Evolutionary conservation across 1,140 invertebrate genomes (phyloP), one percentile per base, ranked within the genome.

Genomic region (Ridgeia piscesae): DNA sequence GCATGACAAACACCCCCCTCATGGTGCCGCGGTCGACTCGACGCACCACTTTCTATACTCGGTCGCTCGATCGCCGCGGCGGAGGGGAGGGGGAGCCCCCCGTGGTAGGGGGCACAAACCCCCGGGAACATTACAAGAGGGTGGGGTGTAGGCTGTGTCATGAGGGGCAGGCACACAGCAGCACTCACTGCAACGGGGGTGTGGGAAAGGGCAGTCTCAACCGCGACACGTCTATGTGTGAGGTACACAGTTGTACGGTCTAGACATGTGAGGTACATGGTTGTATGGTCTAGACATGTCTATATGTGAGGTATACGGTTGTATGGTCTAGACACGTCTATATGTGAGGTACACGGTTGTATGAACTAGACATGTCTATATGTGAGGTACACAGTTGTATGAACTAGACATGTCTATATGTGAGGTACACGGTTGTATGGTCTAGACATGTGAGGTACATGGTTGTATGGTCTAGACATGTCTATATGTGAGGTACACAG

Each of bases 71-170:
- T 14, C 34, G 34, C n/a, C 33, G 17, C n/a, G n/a, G 17, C 8
- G 91, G 14, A 42, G 42, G 48, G 11, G 42, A 91, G 1, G 91
- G 0, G 17, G 17, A 34, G 1, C 33, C 48, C 89, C 33, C 42
- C 14, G 34, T 6, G 2, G 35, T 42, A 42, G 42, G 42, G 42
- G 42, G 42, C 42, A 42, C 31, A 14, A 91, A 21, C 31, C 89
- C 34, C 91, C 33, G n/a, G 90, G 35, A 33, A 33, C 89, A 42
- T n/a, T 92, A 92, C 88, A 88, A 93, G 91, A 21, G 93, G 48
- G 93, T 93, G 33, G 93, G 93, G 11, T 93, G 93, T 91, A 89
- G 93, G 88, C 91, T 93, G 34, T 93, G 93, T 35, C 92, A 93
- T 27, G 93, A 93, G 88, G 93, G 93, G 8, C 34, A 93, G 35